These are phyloP conservation scores for Temnothorax longispinosus DNA, from an alignment of 1,140 invertebrate species.

Conservation along the genomic window DNA sequence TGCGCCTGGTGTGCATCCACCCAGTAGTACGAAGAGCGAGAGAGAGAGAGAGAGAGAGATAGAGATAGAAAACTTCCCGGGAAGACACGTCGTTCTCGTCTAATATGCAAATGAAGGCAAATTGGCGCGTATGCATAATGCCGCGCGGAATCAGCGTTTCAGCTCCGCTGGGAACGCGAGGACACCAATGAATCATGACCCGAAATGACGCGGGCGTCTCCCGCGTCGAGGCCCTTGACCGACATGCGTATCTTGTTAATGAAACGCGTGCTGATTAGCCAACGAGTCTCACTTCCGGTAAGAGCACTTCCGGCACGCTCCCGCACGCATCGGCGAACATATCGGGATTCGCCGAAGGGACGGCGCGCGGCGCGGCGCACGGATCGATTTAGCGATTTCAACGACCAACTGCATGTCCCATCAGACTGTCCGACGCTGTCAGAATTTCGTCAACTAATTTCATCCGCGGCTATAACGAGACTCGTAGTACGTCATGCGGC, in stretches of 20 bases:
- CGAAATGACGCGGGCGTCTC: slow-evolving; percentile 3
- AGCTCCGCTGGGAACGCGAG: slow-evolving; percentile 11
- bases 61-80: not conserved
- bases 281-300: slow-evolving; percentile 42
- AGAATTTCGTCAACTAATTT: slow-evolving; percentile 27
- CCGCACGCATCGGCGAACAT: not conserved
- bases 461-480: not conserved
- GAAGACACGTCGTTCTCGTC: slow-evolving; percentile 9
- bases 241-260: slow-evolving; percentile 11
- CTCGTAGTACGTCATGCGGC: not conserved
- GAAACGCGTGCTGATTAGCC: slow-evolving; percentile 46
- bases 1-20: not conserved
- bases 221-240: not conserved
- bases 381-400: not conserved
- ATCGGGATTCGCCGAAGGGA: slow-evolving; percentile 21
- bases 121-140: slow-evolving; percentile 44
- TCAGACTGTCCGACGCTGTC: not conserved
- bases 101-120: slow-evolving; percentile 46
- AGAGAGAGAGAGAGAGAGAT: not conserved
- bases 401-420: too few species aligned
- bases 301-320: slow-evolving; percentile 8
- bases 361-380: too few species aligned
- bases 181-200: slow-evolving; percentile 28
- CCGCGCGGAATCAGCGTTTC: slow-evolving; percentile 37
- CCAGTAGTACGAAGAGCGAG: too few species aligned